A percentile compares a stretch with the other conserved stretches of the same genome.
phyloP scores from a whole-genome alignment of 2,888 invertebrate genomes.

The Suillia variegata region DNA sequence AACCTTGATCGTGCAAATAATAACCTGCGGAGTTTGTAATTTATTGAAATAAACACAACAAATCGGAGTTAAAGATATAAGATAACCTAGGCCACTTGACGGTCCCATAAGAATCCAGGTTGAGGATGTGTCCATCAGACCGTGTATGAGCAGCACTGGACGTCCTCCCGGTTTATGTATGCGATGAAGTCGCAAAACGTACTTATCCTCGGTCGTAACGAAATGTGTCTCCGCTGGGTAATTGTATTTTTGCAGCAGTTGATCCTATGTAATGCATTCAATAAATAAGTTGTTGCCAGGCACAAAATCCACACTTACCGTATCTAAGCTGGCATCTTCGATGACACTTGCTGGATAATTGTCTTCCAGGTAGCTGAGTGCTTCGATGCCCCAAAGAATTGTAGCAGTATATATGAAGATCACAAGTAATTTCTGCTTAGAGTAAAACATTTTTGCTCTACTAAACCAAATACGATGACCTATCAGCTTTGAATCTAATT shows the following conservation, averaged over 20 bases:
- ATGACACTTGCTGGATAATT: conserved; percentile 9
- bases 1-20: conserved; percentile 63
- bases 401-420: too few relatives aligned
- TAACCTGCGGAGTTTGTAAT: conserved; percentile 57
- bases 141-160: conserved; percentile 70
- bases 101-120: conserved; percentile 76
- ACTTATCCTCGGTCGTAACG: conserved; percentile 75
- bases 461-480: too few relatives aligned
- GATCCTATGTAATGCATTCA: conserved; percentile 32
- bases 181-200: conserved; percentile 74
- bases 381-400: too few relatives aligned
- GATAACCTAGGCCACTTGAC: conserved; percentile 68
- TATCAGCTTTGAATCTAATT: too few relatives aligned
- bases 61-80: too few relatives aligned
- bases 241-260: conserved; percentile 63
- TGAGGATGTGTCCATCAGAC: conserved; percentile 73
- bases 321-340: conserved; percentile 28
- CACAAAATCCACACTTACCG: conserved; percentile 27
- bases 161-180: conserved; percentile 64
- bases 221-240: conserved; percentile 69
- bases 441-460: too few relatives aligned
- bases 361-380: not conserved
- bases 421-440: too few relatives aligned
- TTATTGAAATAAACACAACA: too few relatives aligned
- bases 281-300: not conserved